phyloP scores from a whole-genome alignment of 1,140 invertebrate genomes.

The Antheraea mylitta region DNA sequence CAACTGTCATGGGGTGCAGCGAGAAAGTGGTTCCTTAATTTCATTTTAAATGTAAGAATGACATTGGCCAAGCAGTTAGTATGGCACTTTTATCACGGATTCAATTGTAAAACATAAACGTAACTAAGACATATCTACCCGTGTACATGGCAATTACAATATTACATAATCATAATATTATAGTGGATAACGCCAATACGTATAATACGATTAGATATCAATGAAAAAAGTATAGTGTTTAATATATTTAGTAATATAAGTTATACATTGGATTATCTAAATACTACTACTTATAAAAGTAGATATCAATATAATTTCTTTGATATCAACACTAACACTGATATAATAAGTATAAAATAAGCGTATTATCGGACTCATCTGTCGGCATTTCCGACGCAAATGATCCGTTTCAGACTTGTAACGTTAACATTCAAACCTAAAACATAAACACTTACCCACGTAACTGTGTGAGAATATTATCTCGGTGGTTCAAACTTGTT shows the following conservation, averaged over 20 bases:
- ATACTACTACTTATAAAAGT: constrained; percentile 59
- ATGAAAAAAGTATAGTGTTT: constrained; percentile 19
- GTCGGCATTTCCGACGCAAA: constrained; percentile 42
- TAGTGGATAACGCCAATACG: constrained; percentile 18
- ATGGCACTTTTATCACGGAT: constrained; percentile 58
- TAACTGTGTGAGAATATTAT: neutral
- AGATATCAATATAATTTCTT: constrained; percentile 58
- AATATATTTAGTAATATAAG: constrained; percentile 28
- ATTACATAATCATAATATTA: constrained; percentile 23
- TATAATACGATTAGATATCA: constrained; percentile 8
- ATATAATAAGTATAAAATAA: constrained; percentile 75
- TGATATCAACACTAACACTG: constrained; percentile 64
- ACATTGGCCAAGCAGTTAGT: constrained; percentile 38
- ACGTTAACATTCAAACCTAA: constrained; percentile 45
- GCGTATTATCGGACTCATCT: constrained; percentile 72
- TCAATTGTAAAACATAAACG: constrained; percentile 30
- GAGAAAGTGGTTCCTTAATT: constrained; percentile 24
- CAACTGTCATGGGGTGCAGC: constrained; percentile 46
- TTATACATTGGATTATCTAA: constrained; percentile 30
- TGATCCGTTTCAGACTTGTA: constrained; percentile 70
- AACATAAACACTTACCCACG: neutral
- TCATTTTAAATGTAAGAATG: constrained; percentile 12
- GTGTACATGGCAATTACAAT: constrained; percentile 46
- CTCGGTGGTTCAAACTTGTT: neutral
- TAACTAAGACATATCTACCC: constrained; percentile 50